Base-by-base conservation (phyloP, 2,888 invertebrate species). In the Calameuta idolon region DNA sequence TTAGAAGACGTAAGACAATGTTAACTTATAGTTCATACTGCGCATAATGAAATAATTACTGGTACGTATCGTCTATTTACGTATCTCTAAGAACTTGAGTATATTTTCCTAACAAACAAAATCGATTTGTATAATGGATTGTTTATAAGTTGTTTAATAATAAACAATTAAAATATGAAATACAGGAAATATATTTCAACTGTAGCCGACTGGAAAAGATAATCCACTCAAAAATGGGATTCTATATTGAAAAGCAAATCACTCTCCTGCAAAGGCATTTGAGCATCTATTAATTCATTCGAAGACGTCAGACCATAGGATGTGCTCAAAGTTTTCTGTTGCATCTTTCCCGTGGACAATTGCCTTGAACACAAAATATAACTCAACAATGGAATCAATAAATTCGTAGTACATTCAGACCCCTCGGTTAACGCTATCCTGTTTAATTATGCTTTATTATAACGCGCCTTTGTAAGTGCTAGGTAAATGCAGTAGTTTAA, bases 271-370 rank as follows among this genome's bases (percentile, higher is more conserved):
- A 55, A 2, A 55, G 55, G 12, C n/a, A 78, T 79, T 82, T 85
- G 82, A 78, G 82, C 83, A 15, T 85, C 83, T 81, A 83, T 80
- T 37, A 80, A 74, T 33, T 85, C 76, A 68, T 83, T 82, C 84
- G 83, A 86, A 9, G 84, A 83, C 12, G 80, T 80, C 74, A 81
- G 34, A 12, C 79, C 81, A 31, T 84, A 75, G 33, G 77, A 79
- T 79, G 83, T 81, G 23, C 85, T 68, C 33, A 85, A 73, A 5
- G 69, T 79, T 80, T 79, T 85, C 30, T 75, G 81, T 81, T 87
- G 85, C 15, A 81, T 79, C 76, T 81, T 82, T 34, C 85, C 71
- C 11, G 81, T 81, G 34, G 86, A 87, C 73, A 84, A 81, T 55
- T 55, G 55, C 55, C 55, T 55, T 55, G 1, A 55, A 55, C 23